phyloP scores from a whole-genome alignment of 2,113 vertebrate species.

The Cyanistes caeruleus region DNA sequence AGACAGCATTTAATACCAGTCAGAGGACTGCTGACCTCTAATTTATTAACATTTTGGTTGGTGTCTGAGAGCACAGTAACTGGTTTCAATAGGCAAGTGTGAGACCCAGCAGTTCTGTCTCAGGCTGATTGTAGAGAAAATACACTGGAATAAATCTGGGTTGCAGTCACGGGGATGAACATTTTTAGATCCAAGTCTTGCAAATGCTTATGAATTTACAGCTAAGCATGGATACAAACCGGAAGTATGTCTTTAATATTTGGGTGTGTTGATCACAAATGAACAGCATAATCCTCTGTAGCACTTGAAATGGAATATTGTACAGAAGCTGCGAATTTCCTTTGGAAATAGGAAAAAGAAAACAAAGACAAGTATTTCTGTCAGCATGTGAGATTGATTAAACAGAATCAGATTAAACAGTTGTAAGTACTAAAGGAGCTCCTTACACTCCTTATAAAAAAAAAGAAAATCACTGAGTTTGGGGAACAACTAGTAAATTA shows the following conservation, averaged over 20 bases:
- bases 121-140: not conserved
- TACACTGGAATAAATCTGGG: not conserved
- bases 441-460: not conserved
- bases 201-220: not conserved
- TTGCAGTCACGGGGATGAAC: not conserved
- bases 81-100: not conserved
- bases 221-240: not conserved
- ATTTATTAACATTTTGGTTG: not conserved
- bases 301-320: not conserved
- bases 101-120: not conserved
- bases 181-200: not conserved
- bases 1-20: not conserved
- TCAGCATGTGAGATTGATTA: not conserved
- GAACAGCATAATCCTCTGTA: not conserved
- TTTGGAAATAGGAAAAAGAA: not conserved
- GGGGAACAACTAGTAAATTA: not conserved
- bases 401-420: not conserved
- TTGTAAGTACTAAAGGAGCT: not conserved
- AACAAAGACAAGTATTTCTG: not conserved
- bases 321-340: not conserved
- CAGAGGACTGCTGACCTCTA: not conserved
- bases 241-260: not conserved
- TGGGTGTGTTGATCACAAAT: not conserved
- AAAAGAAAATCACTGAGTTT: not conserved
- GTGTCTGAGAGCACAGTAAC: not conserved